Evolutionary conservation across 2,888 invertebrate genomes (phyloP), one percentile per base, ranked within the genome.

Genomic region (Noctua fimbriata): DNA sequence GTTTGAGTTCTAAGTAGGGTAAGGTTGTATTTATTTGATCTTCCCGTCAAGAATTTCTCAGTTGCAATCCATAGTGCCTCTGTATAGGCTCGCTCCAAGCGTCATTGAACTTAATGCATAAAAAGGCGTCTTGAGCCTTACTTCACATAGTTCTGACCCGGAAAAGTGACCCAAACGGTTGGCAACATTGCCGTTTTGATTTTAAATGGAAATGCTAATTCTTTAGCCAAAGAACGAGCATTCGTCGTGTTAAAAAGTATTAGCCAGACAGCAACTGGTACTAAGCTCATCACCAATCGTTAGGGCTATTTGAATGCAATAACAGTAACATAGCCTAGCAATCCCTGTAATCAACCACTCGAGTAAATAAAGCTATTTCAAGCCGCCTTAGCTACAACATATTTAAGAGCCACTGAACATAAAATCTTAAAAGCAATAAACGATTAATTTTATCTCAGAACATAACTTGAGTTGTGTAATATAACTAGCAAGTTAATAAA

Each of bases 331-430:
- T 14, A 18, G 2, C 41, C 41, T 5, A 58, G 21, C 41, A 67
- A 58, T n/a, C n/a, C 49, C 9, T 12, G n/a, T 28, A 28, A 66
- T 58, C n/a, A 28, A 36, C 3, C n/a, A 41, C 41, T 69, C 21
- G 5, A 65, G 28, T 41, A 65, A 81, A 70, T 76, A 58, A 76
- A 81, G 76, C 41, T 76, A 81, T 69, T 69, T 80, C 24, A n/a
- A 60, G 24, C 49, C 49, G 41, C 28, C 6, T 16, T 32, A 49
- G 41, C 55, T n/a, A 81, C 63, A 24, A 63, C 60, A 10, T 55
- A 81, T 63, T 52, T 81, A 55, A 77, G 44, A 70, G 44, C 71
- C 67, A n/a, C 28, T 36, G 16, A 28, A 71, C 78, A 72, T 78
- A 72, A 82, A 82, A 83, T 41, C 47, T 32, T 63, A 16, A 58